Base-by-base conservation (phyloP, 1,140 invertebrate genomes). In the Spodoptera frugiperda region DNA sequence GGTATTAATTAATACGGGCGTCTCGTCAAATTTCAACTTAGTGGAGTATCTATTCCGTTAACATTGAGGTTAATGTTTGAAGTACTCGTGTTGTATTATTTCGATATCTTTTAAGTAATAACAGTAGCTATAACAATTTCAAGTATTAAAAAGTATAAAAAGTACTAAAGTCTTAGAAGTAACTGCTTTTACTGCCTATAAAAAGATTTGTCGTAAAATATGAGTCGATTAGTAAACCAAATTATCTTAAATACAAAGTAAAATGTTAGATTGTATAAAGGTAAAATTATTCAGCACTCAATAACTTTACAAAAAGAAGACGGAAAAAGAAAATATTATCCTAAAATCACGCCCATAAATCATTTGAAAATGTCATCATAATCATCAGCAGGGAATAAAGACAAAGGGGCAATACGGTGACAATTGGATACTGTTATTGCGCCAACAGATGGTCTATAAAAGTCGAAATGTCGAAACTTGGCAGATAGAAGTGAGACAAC, bases 1-100 rank as follows among this genome's bases (percentile, higher is more conserved):
- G 84, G 82, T 89, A 87, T 89, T 91, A 89, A 91, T 90, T 91
- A 89, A 85, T 82, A 83, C 84, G 71, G 78, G 81, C 84, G 83
- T 87, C 81, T 84, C 89, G 82, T 87, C 86, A 89, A 88, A 89
- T 87, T 86, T 85, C 81, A 81, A 80, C 80, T 79, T 83, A 81
- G 74, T 82, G 65, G 76, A 83, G 83, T 87, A 87, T 87, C 81
- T 67, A 77, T 83, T 78, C 57, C 73, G 68, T 44, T 75, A 76
- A 78, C 74, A 76, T 63, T 81, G 77, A 68, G 71, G 65, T 79
- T 67, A 39, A 77, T 61, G 67, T 78, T 57, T 19, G 19, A 33
- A 72, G 33, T 74, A 67, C 63, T 46, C 19, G 59, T 44, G 9
- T 48, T 39, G n/a, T 39, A 25, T 59, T 65, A 19, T 48, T 65